A percentile compares a stretch with the other conserved stretches of the same genome.
Conservation (phyloP, 2,888 invertebrate species). For the Caenorhabditis uteleia region DNA sequence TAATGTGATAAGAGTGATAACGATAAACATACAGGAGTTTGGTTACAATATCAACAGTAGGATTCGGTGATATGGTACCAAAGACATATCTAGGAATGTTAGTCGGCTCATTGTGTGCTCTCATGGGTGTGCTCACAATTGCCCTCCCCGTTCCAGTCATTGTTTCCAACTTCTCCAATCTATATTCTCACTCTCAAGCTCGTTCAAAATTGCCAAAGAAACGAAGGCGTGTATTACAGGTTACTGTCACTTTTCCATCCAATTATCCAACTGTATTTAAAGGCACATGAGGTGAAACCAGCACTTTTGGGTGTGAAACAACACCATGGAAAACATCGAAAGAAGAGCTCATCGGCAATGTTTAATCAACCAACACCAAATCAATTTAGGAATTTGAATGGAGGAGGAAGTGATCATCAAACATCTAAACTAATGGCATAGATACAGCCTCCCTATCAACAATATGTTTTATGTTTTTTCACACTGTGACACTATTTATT, state of each 20-base stretch:
- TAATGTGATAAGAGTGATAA: neutral
- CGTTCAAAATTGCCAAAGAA: conserved; percentile 59
- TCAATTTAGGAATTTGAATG: conserved; percentile 39
- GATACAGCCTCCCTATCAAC: neutral
- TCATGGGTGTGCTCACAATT: conserved; percentile 68
- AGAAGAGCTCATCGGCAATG: conserved; percentile 50
- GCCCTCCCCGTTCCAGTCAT: conserved; percentile 64
- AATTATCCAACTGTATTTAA: conserved; percentile 18
- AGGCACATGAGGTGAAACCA: conserved; percentile 62
- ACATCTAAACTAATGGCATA: conserved; percentile 42
- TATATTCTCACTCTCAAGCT: conserved; percentile 65
- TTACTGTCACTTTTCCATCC: no score
- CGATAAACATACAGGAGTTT: conserved; percentile 43
- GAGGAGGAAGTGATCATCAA: conserved; percentile 34
- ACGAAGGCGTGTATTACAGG: conserved; percentile 57
- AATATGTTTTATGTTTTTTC: neutral
- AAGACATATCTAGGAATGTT: conserved; percentile 65
- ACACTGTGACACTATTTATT: neutral
- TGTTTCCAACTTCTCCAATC: conserved; percentile 65
- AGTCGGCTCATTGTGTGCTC: conserved; percentile 65
- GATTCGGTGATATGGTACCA: conserved; percentile 63
- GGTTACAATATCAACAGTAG: conserved; percentile 63
- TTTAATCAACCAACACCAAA: conserved; percentile 4
- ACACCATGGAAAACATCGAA: conserved; percentile 49
- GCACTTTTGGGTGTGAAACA: conserved; percentile 43